phyloP scores from a whole-genome alignment of 2,888 invertebrate genomes.

The Metopia argyrocephala region DNA sequence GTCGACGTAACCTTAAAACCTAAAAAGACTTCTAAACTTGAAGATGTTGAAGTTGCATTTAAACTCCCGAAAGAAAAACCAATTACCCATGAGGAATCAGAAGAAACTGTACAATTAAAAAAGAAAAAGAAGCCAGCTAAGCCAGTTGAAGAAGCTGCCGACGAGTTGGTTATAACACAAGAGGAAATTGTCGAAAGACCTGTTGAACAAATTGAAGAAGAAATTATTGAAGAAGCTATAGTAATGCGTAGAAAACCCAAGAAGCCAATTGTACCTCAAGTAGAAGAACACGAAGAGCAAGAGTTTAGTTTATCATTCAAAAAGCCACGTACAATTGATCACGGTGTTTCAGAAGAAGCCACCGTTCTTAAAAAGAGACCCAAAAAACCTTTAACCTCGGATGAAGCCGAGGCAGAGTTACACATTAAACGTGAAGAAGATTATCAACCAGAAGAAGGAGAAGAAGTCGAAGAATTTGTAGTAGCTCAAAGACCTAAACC shows the following conservation, averaged over 20 bases:
- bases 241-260: conserved; percentile 73
- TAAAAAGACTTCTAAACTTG: conserved; percentile 70
- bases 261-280: conserved; percentile 69
- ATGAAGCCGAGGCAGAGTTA: conserved; percentile 77
- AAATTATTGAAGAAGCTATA: conserved; percentile 76
- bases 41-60: conserved; percentile 75
- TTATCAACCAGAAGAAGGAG: conserved; percentile 77
- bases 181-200: conserved; percentile 76
- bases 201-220: conserved; percentile 81
- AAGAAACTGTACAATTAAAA: conserved; percentile 74
- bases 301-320: conserved; percentile 75
- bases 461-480: conserved; percentile 80
- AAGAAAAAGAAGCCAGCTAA: conserved; percentile 74
- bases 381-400: conserved; percentile 71
- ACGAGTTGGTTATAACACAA: conserved; percentile 74
- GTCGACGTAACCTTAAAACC: conserved; percentile 77
- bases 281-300: conserved; percentile 75
- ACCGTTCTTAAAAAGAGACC: conserved; percentile 77
- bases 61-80: conserved; percentile 72
- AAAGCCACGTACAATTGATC: conserved; percentile 77
- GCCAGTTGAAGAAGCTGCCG: conserved; percentile 74
- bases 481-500: conserved; percentile 79
- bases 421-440: conserved; percentile 75
- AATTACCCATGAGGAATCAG: conserved; percentile 74
- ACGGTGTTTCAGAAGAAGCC: conserved; percentile 78